These are phyloP conservation scores for Machimus atricapillus DNA, from an alignment of 2,888 invertebrate genomes.

Conservation along the genomic window DNA sequence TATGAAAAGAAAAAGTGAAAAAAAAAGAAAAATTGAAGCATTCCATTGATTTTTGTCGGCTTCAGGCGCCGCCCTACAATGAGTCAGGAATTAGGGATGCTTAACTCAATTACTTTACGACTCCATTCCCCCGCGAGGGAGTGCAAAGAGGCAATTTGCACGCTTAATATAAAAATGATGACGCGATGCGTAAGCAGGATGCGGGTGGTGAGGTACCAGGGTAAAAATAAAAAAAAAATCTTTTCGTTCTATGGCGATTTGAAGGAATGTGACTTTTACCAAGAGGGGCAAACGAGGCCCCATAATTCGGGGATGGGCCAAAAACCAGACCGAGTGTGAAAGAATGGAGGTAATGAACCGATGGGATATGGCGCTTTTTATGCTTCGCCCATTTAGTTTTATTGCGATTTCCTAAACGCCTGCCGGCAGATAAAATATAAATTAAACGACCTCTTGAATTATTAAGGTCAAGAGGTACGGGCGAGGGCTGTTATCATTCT, in stretches of 20 bases:
- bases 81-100: background rate
- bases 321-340: background rate
- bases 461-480: background rate
- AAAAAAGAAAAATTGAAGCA: background rate
- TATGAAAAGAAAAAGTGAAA: background rate
- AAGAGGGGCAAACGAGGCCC: background rate
- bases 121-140: background rate
- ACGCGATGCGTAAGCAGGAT: background rate
- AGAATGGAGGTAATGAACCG: constrained; percentile 11
- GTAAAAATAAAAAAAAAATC: background rate
- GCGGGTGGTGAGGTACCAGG: background rate
- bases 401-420: background rate
- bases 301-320: background rate
- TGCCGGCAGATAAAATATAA: background rate
- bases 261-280: background rate
- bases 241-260: background rate
- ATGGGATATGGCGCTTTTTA: background rate
- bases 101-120: constrained; percentile 11
- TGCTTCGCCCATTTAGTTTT: background rate
- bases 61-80: background rate
- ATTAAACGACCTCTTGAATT: background rate
- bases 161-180: constrained; percentile 7
- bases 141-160: constrained; percentile 14
- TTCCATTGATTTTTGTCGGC: background rate
- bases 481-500: background rate